Evolutionary conservation across 2,113 vertebrate species (phyloP).

Genomic region (Bagarius yarrelli): DNA sequence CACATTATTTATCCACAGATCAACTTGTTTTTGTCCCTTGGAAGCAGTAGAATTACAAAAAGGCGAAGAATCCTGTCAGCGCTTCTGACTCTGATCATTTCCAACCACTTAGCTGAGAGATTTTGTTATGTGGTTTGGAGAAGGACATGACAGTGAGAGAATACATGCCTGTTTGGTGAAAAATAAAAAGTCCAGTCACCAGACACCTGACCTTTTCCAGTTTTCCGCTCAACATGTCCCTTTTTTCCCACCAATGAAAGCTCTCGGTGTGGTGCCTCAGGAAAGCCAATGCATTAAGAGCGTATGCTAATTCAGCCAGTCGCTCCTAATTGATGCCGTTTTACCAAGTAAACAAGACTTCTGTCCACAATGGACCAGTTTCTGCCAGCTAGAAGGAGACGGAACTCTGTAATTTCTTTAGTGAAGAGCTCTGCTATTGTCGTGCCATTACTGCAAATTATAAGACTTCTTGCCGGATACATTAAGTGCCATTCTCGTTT

Average conservation of each 20-base stretch:
- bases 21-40: background rate
- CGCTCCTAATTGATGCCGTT: conserved; percentile 83
- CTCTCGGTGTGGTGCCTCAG: conserved; percentile 66
- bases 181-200: conserved; percentile 72
- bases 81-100: conserved; percentile 47
- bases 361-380: conserved; percentile 72
- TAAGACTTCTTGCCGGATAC: conserved; percentile 73
- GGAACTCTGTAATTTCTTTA: conserved; percentile 79
- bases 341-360: conserved; percentile 84
- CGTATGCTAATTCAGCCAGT: conserved; percentile 82
- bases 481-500: conserved; percentile 75
- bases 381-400: conserved; percentile 75
- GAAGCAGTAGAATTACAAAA: background rate
- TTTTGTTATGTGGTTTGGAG: conserved; percentile 57
- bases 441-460: conserved; percentile 90
- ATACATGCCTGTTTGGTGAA: conserved; percentile 78
- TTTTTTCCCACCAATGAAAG: conserved; percentile 74
- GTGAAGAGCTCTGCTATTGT: conserved; percentile 77
- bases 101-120: conserved; percentile 50
- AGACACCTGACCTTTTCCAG: conserved; percentile 82
- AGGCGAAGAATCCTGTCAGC: background rate
- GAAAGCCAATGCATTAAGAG: conserved; percentile 83
- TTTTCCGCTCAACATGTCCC: conserved; percentile 78
- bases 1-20: background rate
- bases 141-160: conserved; percentile 73